Evolutionary conservation across 2,797 vertebrate genomes (phyloP).

Genomic region (Acanthurus tractus): DNA sequence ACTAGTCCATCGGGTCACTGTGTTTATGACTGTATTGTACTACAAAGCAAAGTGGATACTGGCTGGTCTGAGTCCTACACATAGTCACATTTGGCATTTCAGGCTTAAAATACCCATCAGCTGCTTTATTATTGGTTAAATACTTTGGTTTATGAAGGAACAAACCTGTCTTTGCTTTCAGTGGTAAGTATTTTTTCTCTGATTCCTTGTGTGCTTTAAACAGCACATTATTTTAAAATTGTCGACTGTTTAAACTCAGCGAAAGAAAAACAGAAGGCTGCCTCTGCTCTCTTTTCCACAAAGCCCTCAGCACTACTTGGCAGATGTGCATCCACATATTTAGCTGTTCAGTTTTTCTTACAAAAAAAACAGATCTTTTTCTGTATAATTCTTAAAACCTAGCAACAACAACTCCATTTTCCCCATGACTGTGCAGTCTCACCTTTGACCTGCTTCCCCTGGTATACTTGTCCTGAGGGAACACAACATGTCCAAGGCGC

Average conservation of each 20-base stretch:
- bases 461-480: conserved; percentile 18
- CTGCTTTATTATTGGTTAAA: neutral
- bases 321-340: conserved; percentile 8
- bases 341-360: conserved; percentile 9
- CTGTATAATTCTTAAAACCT: conserved; percentile 29
- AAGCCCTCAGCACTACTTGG: neutral
- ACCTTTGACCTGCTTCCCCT: conserved; percentile 56
- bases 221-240: neutral
- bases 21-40: neutral
- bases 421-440: conserved; percentile 24
- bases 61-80: neutral
- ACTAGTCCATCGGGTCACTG: neutral
- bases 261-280: conserved; percentile 3
- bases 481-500: conserved; percentile 5
- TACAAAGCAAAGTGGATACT: neutral
- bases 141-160: neutral
- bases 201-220: too few species aligned
- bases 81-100: neutral
- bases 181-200: neutral
- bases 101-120: conserved; percentile 7
- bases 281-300: neutral
- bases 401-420: conserved; percentile 48
- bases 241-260: neutral
- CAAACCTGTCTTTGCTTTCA: neutral
- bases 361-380: conserved; percentile 2